Base-by-base conservation (phyloP, 2,888 invertebrate species). In the Unio pictorum region DNA sequence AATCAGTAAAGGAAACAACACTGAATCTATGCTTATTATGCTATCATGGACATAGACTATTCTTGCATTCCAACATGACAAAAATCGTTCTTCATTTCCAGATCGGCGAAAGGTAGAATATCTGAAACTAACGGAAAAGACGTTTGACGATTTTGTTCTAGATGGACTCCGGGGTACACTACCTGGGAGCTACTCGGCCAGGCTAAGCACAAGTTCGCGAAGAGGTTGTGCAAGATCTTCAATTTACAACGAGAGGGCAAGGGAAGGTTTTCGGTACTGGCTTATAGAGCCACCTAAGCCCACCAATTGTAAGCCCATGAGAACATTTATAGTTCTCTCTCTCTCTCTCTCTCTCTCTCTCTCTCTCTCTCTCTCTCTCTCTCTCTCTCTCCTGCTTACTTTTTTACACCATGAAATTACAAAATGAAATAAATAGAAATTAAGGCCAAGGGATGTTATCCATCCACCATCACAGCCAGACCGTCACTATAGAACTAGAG, bases 221-320 rank as follows among this genome's bases (percentile, higher is more conserved):
- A 77, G 69, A 64, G 71, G 67, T 20, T 72, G 76, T 8, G 77
- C 73, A 62, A 73, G 75, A 62, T 70, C 69, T 20, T 55, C 75
- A 11, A 34, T 76, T 18, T 87, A 74, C 75, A 83, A 86, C 69
- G 78, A 82, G 26, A 72, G 87, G 56, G 88, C 89, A 0, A 74
- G 72, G 67, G 84, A 86, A 15, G 88, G 87, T 3, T 88, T 87
- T 81, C 72, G 86, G 30, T 89, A 88, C 72, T 89, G 89, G 89
- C 78, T 84, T 45, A 84, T 85, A 67, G 84, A 88, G 63, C 75
- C 83, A 77, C 89, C 88, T 34, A 82, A 84, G 67, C 88, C 88
- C 18, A 89, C 88, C 8, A 76, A 66, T 34, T 88, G 89, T 89
- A 79, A 83, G 87, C 84, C 60, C 26, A 8, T 23, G 2, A 45